phyloP scores from a whole-genome alignment of 2,113 vertebrate genomes.

The Paraplagusia blochii region DNA sequence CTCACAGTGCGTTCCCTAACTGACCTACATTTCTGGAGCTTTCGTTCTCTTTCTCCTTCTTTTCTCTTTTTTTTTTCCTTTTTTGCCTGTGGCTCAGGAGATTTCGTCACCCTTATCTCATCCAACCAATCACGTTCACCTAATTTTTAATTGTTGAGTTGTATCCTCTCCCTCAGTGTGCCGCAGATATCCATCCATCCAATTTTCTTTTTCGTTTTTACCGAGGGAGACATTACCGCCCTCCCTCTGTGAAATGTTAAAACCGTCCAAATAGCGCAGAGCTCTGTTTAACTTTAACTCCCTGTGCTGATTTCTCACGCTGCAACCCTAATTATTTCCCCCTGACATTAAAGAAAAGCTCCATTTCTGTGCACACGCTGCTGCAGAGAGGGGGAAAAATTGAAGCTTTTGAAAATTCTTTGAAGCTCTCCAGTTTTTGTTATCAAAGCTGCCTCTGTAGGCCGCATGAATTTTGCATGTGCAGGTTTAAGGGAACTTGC shows the following conservation, averaged over 20 bases:
- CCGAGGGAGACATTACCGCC: too few species aligned
- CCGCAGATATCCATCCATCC: too few species aligned
- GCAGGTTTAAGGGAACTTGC: slow-evolving; percentile 49
- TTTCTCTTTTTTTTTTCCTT: slow-evolving; percentile 7
- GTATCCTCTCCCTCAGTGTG: not conserved
- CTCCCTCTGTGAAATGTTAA: not conserved
- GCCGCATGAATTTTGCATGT: slow-evolving; percentile 60
- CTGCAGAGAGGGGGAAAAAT: slow-evolving; percentile 19
- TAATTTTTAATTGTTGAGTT: slow-evolving; percentile 39
- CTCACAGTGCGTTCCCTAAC: slow-evolving; percentile 25
- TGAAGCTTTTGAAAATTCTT: slow-evolving; percentile 56
- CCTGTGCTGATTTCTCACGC: slow-evolving; percentile 8
- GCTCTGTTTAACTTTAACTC: slow-evolving; percentile 29
- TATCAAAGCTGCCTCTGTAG: slow-evolving; percentile 67
- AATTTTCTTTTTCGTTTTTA: too few species aligned
- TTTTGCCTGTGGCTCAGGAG: slow-evolving; percentile 45
- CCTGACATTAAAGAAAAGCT: slow-evolving; percentile 26
- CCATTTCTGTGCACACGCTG: slow-evolving; percentile 16
- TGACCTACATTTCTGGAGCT: slow-evolving; percentile 57
- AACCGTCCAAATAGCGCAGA: not conserved
- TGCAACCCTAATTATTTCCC: slow-evolving; percentile 30
- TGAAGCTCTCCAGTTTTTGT: slow-evolving; percentile 54
- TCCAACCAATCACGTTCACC: slow-evolving; percentile 48
- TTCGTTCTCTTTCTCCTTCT: not conserved
- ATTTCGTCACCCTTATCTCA: slow-evolving; percentile 50